Conservation (phyloP, 2,797 vertebrate genomes). For the Takifugu rubripes region DNA sequence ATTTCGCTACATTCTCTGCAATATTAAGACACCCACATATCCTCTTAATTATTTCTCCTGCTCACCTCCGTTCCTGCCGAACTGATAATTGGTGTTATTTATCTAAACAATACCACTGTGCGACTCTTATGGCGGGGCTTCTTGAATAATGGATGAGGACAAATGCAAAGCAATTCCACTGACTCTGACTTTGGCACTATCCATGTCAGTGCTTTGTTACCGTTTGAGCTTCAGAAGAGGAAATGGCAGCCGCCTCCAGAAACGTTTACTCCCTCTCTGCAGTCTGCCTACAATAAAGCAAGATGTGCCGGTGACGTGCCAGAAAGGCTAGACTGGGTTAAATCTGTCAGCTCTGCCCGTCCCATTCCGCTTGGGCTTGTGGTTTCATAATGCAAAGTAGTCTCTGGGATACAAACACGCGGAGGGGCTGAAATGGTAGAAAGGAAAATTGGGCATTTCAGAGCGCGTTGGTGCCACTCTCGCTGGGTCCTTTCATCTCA, state of each 20-base stretch:
- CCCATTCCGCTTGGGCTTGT: constrained; percentile 53
- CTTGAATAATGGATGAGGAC: constrained; percentile 79
- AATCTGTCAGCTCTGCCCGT: constrained; percentile 60
- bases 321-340: constrained; percentile 56
- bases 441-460: constrained; percentile 44
- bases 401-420: constrained; percentile 30
- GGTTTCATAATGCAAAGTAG: constrained; percentile 68
- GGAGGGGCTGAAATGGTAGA: constrained; percentile 40
- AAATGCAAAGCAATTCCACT: constrained; percentile 70
- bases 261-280: constrained; percentile 50
- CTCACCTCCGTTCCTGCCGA: constrained; percentile 52
- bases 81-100: constrained; percentile 77
- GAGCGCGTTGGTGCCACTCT: constrained; percentile 16
- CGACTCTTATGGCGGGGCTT: constrained; percentile 52
- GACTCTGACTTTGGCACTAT: constrained; percentile 60
- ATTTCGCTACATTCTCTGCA: constrained; percentile 51
- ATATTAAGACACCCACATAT: constrained; percentile 70
- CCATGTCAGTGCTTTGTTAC: constrained; percentile 40
- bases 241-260: constrained; percentile 45
- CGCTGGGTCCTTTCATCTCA: constrained; percentile 26
- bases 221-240: constrained; percentile 45
- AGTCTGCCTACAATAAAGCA: constrained; percentile 49
- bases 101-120: constrained; percentile 71
- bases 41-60: constrained; percentile 64
- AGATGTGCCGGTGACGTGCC: constrained; percentile 63